These are phyloP conservation scores for Scarus forsteni DNA, from an alignment of 2,797 vertebrate species.

Conservation along the genomic window DNA sequence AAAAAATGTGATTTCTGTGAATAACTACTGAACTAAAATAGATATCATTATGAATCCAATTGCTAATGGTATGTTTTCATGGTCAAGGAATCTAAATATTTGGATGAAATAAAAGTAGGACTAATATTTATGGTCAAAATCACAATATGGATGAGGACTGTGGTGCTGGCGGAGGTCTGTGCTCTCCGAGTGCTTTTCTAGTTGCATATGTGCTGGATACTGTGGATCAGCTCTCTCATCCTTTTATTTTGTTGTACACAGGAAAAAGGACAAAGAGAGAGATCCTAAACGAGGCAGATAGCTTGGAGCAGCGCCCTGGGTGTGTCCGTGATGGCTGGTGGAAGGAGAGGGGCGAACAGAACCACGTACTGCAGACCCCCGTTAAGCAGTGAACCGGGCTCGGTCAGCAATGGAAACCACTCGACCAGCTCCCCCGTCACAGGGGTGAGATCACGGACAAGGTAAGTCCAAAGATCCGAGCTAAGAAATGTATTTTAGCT, in stretches of 20 bases:
- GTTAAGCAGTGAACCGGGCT: slow-evolving; percentile 90
- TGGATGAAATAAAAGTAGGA: no score
- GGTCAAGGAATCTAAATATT: no score
- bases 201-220: neutral
- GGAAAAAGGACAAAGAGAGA: slow-evolving; percentile 21
- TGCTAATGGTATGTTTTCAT: no score
- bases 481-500: neutral
- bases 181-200: no score
- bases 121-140: no score
- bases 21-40: no score
- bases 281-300: neutral
- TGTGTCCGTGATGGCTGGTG: slow-evolving; percentile 91
- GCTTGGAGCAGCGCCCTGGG: slow-evolving; percentile 26
- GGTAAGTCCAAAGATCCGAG: slow-evolving; percentile 73
- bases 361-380: slow-evolving; percentile 94
- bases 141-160: no score
- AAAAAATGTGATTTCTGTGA: no score
- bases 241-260: slow-evolving; percentile 18
- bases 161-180: no score
- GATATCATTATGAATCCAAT: no score
- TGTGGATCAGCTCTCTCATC: neutral
- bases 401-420: slow-evolving; percentile 88
- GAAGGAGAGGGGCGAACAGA: slow-evolving; percentile 95
- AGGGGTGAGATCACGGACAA: slow-evolving; percentile 93
- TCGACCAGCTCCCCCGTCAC: slow-evolving; percentile 91